A percentile compares a stretch with the other conserved stretches of the same genome.
Evolutionary conservation across 2,797 vertebrate species (phyloP).

Genomic region (Tangara arthus): DNA sequence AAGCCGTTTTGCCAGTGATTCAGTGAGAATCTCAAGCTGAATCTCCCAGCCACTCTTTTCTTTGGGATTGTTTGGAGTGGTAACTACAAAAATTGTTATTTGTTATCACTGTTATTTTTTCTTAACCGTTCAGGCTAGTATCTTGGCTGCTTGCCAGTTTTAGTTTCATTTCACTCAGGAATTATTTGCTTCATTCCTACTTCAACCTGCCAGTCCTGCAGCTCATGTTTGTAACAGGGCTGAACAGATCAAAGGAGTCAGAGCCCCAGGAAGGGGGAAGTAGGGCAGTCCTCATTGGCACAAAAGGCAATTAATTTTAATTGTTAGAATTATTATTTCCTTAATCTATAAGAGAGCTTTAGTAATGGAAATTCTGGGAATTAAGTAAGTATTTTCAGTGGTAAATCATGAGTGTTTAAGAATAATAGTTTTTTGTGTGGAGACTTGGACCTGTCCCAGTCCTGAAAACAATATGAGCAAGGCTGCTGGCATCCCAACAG

Average conservation of each 20-base stretch:
- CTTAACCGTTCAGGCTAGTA: not conserved
- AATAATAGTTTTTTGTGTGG: not conserved
- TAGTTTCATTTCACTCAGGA: constrained; percentile 52
- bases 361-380: constrained; percentile 31
- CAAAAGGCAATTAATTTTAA: constrained; percentile 54
- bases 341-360: constrained; percentile 7
- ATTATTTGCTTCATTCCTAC: constrained; percentile 64
- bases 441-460: not conserved
- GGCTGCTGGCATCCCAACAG: rapidly evolving
- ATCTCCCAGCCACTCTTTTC: not conserved
- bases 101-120: not conserved
- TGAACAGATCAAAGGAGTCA: constrained; percentile 71
- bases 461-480: not conserved
- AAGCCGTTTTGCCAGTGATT: not conserved
- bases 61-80: not conserved
- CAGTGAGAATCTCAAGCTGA: not conserved
- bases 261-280: constrained; percentile 71
- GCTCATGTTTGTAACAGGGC: constrained; percentile 73
- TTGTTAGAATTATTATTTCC: constrained; percentile 39
- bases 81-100: not conserved
- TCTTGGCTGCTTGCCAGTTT: constrained; percentile 22
- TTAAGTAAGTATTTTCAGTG: constrained; percentile 3
- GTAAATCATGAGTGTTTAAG: not conserved
- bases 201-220: constrained; percentile 55
- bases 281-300: not conserved